A percentile compares a stretch with the other conserved stretches of the same genome.
phyloP scores from a whole-genome alignment of 92 coral and sea anemone genomes.

The Pocillopora grandis region DNA sequence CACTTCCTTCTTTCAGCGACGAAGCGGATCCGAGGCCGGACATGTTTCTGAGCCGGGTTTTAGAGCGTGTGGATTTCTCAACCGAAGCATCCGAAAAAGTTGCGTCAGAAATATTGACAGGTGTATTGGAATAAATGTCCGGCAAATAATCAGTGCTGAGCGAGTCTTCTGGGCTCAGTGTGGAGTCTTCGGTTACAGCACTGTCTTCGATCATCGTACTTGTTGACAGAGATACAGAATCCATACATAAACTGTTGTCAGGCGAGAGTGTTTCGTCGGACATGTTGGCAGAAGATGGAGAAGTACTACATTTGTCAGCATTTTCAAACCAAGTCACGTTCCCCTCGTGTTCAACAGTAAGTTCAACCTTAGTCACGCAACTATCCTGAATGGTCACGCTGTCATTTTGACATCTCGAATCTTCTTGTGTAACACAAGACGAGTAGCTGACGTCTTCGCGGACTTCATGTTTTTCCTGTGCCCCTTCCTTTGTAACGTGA shows the following conservation, averaged over 20 bases:
- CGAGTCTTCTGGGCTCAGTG: slow-evolving; percentile 19
- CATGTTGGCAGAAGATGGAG: neutral
- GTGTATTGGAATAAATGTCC: slow-evolving; percentile 65
- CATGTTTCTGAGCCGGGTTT: neutral
- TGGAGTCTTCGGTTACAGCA: neutral
- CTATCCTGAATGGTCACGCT: neutral
- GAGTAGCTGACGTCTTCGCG: neutral
- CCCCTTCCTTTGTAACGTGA: slow-evolving; percentile 32
- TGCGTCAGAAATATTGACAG: slow-evolving; percentile 72
- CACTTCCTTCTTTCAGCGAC: slow-evolving; percentile 16
- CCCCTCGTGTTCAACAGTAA: neutral
- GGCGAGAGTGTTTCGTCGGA: slow-evolving; percentile 19
- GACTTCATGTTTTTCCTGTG: slow-evolving; percentile 8
- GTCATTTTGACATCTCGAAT: neutral
- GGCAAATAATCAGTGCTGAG: slow-evolving; percentile 51
- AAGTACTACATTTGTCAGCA: neutral
- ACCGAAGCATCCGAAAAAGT: slow-evolving; percentile 72
- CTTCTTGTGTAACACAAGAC: neutral
- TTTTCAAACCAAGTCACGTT: neutral
- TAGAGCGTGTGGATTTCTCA: slow-evolving; percentile 49
- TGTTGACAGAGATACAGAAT: slow-evolving; percentile 28
- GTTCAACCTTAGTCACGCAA: neutral
- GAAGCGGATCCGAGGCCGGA: slow-evolving; percentile 8
- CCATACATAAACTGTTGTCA: slow-evolving; percentile 5
- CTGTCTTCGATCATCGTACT: slow-evolving; percentile 13